Percentiles rank a stretch among this genome's conserved stretches.
Evolutionary conservation across 2,113 vertebrate genomes (phyloP).

Genomic region (Bostrychus sinensis): DNA sequence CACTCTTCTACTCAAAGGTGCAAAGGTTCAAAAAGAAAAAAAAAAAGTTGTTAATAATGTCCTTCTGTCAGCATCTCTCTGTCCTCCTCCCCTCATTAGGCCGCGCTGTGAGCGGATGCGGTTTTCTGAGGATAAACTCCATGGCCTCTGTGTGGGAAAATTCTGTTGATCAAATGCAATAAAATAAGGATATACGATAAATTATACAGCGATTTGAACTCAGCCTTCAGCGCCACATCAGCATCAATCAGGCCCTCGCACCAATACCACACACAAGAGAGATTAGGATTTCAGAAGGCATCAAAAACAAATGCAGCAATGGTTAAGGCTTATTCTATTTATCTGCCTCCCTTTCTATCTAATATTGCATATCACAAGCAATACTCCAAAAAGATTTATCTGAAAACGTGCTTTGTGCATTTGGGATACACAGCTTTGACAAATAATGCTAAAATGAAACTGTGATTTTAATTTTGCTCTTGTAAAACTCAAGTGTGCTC

Average conservation of each 20-base stretch:
- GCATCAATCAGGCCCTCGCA: constrained; percentile 34
- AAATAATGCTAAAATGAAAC: too few relatives aligned
- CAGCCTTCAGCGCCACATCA: constrained; percentile 25
- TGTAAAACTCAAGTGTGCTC: too few relatives aligned
- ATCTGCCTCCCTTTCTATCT: too few relatives aligned
- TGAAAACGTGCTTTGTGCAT: background rate
- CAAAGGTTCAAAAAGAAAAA: constrained; percentile 35
- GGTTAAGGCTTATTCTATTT: background rate
- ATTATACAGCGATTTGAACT: constrained; percentile 48
- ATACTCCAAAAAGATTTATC: too few relatives aligned
- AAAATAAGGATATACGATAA: constrained; percentile 46
- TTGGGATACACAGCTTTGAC: background rate
- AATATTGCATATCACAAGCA: too few relatives aligned
- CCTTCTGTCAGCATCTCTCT: constrained; percentile 33
- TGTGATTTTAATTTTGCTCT: too few relatives aligned
- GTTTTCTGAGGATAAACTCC: constrained; percentile 58
- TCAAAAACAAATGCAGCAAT: background rate
- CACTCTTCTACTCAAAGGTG: constrained; percentile 18
- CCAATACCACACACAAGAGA: constrained; percentile 3
- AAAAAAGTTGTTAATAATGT: constrained; percentile 37
- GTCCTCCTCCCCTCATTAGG: constrained; percentile 56
- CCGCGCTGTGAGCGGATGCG: constrained; percentile 33
- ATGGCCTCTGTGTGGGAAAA: constrained; percentile 40
- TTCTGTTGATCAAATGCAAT: constrained; percentile 52
- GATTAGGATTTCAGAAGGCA: constrained; percentile 26